These are phyloP conservation scores for Erpobdella octoculata DNA, from an alignment of 2,888 invertebrate species.

Conservation along the genomic window DNA sequence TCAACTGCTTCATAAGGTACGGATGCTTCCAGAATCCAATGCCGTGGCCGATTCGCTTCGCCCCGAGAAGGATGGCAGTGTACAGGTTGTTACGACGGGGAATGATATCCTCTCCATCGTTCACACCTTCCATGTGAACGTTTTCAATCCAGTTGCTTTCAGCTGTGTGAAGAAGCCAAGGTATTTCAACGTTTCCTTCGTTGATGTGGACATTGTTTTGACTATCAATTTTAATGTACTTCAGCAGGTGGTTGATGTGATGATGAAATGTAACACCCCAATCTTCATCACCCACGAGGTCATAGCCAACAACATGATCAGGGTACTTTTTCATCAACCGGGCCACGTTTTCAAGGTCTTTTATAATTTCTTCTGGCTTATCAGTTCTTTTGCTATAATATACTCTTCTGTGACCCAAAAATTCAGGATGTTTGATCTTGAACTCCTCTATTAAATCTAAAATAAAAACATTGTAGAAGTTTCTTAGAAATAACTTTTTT, in stretches of 20 bases:
- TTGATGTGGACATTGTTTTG: not conserved
- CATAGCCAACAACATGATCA: slow-evolving; percentile 35
- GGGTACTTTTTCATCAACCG: slow-evolving; percentile 32
- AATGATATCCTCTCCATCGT: slow-evolving; percentile 31
- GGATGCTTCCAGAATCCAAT: slow-evolving; percentile 38
- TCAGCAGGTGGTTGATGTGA: slow-evolving; percentile 30
- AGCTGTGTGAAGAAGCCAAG: slow-evolving; percentile 36
- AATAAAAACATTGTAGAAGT: not conserved
- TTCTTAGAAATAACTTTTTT: not conserved
- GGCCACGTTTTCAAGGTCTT: not conserved
- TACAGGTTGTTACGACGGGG: slow-evolving; percentile 38
- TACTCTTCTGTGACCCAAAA: slow-evolving; percentile 33
- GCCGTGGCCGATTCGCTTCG: slow-evolving; percentile 39
- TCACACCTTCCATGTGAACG: slow-evolving; percentile 27
- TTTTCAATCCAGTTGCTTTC: slow-evolving; percentile 39
- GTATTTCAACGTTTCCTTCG: slow-evolving; percentile 16
- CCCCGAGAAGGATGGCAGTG: slow-evolving; percentile 37
- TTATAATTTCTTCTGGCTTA: not conserved
- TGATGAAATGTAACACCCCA: slow-evolving; percentile 34
- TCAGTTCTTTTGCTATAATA: slow-evolving; percentile 26
- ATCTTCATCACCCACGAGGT: slow-evolving; percentile 38
- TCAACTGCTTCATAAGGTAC: slow-evolving; percentile 31
- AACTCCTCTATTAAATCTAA: slow-evolving; percentile 6
- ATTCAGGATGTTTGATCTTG: slow-evolving; percentile 26
- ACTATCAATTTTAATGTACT: too few species aligned